A percentile compares a stretch with the other conserved stretches of the same genome.
Conservation (phyloP, 2,888 invertebrate genomes). For the Drosophila recens region DNA sequence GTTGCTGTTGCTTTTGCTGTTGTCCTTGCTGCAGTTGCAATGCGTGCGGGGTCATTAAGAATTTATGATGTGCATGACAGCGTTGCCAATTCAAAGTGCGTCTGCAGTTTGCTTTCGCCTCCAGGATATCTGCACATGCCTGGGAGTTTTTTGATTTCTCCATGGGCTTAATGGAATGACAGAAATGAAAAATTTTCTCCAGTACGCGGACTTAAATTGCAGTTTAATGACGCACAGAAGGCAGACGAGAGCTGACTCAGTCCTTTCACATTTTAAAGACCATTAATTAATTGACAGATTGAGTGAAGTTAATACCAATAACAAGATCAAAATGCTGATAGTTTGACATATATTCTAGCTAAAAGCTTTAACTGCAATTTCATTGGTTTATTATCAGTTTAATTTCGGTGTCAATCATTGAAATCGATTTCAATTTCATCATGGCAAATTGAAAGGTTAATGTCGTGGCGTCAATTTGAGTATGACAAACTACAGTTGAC, state of each 20-base stretch:
- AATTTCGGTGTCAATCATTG: conserved; percentile 15
- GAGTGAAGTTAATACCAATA: conserved; percentile 6
- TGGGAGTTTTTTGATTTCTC: conserved; percentile 54
- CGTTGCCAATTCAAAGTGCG: conserved; percentile 51
- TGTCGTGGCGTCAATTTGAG: conserved; percentile 1
- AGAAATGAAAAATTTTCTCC: conserved; percentile 26
- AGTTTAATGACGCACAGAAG: conserved; percentile 53
- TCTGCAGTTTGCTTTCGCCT: conserved; percentile 28
- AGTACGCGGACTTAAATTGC: conserved; percentile 50
- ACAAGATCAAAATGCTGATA: not conserved
- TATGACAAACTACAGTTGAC: conserved; percentile 27
- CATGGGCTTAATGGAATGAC: conserved; percentile 38
- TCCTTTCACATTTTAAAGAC: conserved; percentile 37
- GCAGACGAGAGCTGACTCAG: conserved; percentile 3
- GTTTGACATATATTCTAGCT: not conserved
- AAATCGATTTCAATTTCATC: conserved; percentile 36
- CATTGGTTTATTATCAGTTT: not conserved
- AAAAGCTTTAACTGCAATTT: not conserved
- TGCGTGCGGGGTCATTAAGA: conserved; percentile 67
- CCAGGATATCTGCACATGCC: conserved; percentile 23
- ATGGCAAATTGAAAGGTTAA: conserved; percentile 22
- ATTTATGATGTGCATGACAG: conserved; percentile 73
- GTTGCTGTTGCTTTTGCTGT: no score
- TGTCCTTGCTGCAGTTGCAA: conserved; percentile 13
- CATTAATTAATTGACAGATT: conserved; percentile 55